Conservation (phyloP, 2,797 vertebrate genomes). For the Gadopsis bispinosus region DNA sequence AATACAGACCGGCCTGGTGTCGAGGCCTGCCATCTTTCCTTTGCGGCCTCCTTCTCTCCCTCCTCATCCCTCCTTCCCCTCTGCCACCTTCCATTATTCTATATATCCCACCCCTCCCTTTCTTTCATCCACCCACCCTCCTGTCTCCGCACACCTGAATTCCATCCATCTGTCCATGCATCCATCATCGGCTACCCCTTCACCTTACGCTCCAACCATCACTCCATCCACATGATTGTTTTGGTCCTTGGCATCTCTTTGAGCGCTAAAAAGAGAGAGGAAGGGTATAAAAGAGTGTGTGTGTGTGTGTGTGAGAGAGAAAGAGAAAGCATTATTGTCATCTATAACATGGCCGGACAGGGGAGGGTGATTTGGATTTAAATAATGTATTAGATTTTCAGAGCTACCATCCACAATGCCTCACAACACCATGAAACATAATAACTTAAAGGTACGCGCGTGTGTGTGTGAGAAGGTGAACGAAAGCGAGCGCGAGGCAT, state of each 20-base stretch:
- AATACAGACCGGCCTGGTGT: slow-evolving; percentile 72
- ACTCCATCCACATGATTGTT: slow-evolving; percentile 45
- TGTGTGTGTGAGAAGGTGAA: slow-evolving; percentile 29
- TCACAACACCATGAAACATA: slow-evolving; percentile 70
- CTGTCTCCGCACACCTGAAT: slow-evolving; percentile 18
- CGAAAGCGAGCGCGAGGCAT: slow-evolving; percentile 15
- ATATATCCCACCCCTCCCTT: slow-evolving; percentile 8
- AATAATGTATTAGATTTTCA: slow-evolving; percentile 82
- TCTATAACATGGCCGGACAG: slow-evolving; percentile 79
- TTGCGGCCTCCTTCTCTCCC: slow-evolving; percentile 21
- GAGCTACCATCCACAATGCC: slow-evolving; percentile 73
- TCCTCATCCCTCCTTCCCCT: slow-evolving; percentile 1
- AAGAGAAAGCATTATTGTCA: slow-evolving; percentile 72
- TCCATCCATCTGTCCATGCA: slow-evolving; percentile 30
- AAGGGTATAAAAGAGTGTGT: slow-evolving; percentile 10
- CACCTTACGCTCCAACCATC: slow-evolving; percentile 16
- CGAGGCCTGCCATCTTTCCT: slow-evolving; percentile 59
- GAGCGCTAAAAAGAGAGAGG: slow-evolving; percentile 36
- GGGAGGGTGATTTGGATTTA: slow-evolving; percentile 80
- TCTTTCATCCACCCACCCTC: slow-evolving; percentile 23
- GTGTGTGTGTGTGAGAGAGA: slow-evolving; percentile 4
- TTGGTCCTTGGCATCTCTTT: slow-evolving; percentile 50
- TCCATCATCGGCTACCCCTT: slow-evolving; percentile 27
- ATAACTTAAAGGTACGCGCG: slow-evolving; percentile 68
- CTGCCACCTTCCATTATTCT: slow-evolving; percentile 34